These are phyloP conservation scores for Axea sp. DNA, from an alignment of 2,888 invertebrate genomes.

Conservation along the genomic window DNA sequence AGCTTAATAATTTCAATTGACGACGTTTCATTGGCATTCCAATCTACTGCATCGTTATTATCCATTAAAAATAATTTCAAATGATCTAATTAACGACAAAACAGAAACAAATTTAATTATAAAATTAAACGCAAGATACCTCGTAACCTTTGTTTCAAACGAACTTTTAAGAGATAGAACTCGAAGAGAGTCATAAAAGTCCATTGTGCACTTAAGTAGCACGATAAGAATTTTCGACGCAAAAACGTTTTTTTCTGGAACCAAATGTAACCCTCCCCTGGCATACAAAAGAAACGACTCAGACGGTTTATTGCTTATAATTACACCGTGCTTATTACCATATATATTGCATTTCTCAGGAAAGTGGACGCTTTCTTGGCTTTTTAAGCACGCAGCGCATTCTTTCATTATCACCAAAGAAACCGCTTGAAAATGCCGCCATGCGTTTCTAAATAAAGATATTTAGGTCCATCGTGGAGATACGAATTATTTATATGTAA, in stretches of 20 bases:
- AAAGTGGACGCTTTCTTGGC: slow-evolving; percentile 13
- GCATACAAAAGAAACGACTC: slow-evolving; percentile 1
- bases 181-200: slow-evolving; percentile 14
- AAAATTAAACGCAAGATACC: not conserved
- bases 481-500: slow-evolving; percentile 23
- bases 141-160: not conserved
- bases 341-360: slow-evolving; percentile 50
- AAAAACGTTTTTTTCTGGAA: not conserved
- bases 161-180: not conserved
- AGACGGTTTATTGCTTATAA: slow-evolving; percentile 46
- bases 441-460: slow-evolving; percentile 5
- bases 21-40: too few species aligned
- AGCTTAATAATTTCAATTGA: too few species aligned
- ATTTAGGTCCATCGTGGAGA: slow-evolving; percentile 12
- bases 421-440: slow-evolving; percentile 18
- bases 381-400: slow-evolving; percentile 16
- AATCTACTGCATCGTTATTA: too few species aligned
- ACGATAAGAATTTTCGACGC: slow-evolving; percentile 22
- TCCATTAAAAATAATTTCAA: too few species aligned
- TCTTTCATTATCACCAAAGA: slow-evolving; percentile 28
- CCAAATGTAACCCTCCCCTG: not conserved
- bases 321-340: slow-evolving; percentile 41
- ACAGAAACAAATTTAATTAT: not conserved
- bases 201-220: slow-evolving; percentile 17
- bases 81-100: not conserved